Percentiles rank a stretch among this genome's conserved stretches.
phyloP scores from a whole-genome alignment of 2,888 invertebrate genomes.

The Brenthis ino region DNA sequence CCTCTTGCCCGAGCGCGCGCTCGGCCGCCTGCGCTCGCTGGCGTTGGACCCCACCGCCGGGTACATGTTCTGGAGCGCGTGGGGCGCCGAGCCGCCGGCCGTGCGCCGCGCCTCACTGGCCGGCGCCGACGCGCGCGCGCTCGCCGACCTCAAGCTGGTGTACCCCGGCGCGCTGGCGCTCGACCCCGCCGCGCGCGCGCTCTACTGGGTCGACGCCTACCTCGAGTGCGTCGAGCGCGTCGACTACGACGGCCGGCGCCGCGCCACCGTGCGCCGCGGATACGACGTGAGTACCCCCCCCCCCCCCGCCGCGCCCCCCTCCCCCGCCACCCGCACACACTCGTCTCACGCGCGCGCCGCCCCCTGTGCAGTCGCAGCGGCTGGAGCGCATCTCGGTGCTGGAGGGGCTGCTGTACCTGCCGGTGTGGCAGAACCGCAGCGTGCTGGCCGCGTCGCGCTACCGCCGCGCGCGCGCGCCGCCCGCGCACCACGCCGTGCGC shows the following conservation, averaged over 20 bases:
- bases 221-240: constrained; percentile 90
- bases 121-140: constrained; percentile 82
- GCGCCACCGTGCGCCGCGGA: constrained; percentile 83
- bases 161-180: constrained; percentile 89
- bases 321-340: neutral
- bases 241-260: constrained; percentile 87
- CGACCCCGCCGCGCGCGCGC: constrained; percentile 86
- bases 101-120: constrained; percentile 85
- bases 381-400: constrained; percentile 88
- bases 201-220: constrained; percentile 92
- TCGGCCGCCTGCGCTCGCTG: constrained; percentile 87
- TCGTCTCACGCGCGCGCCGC: neutral
- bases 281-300: constrained; percentile 64
- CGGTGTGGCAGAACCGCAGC: constrained; percentile 86
- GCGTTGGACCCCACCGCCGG: constrained; percentile 87
- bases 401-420: constrained; percentile 88
- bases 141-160: constrained; percentile 87
- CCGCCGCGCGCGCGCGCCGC: constrained; percentile 35
- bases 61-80: constrained; percentile 89
- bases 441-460: constrained; percentile 77
- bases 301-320: neutral
- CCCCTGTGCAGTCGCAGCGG: constrained; percentile 79
- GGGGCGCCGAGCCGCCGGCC: constrained; percentile 85
- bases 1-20: constrained; percentile 85
- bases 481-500: constrained; percentile 36